Base-by-base conservation (phyloP, 1,140 invertebrate genomes). In the Heliconius nattereri region DNA sequence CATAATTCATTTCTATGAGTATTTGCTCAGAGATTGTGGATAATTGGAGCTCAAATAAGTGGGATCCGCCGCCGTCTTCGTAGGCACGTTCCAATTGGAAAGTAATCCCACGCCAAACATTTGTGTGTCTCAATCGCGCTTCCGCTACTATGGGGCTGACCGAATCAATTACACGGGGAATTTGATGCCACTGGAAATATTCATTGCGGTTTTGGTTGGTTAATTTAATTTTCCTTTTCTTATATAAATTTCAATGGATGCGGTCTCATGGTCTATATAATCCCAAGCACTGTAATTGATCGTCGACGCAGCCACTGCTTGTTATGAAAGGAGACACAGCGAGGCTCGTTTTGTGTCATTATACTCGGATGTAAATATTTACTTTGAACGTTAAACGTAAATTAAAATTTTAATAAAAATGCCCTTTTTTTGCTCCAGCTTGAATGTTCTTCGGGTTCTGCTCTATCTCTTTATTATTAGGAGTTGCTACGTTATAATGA, bases 21-120 rank as follows among this genome's bases (percentile, higher is more conserved):
- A 93, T 93, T 93, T 93, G 89, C 84, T 70, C 84, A 85, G 81
- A 85, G 90, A 82, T 87, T 85, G 84, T 82, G 86, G 87, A 91
- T 93, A 93, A 93, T 93, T 93, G 91, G 86, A 93, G 90, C 88
- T 91, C 91, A 93, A 93, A 93, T 90, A 93, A 86, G 86, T 85
- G 79, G 86, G 85, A 86, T 86, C 89, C 86, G 79, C 71, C 86
- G 84, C 84, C 85, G 90, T 88, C 90, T 91, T 90, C 89, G 86
- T 86, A 89, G 90, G 91, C 91, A 93, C 91, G 91, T 92, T 92
- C 85, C 91, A 93, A 93, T 93, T 91, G 87, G 85, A 91, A 92
- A 90, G 89, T 93, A 91, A 93, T 91, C 90, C 90, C 80, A 86
- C 81, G 80, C 85, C 90, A 93, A 91, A 93, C 90, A 93, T 91